Evolutionary conservation across 2,113 vertebrate genomes (phyloP).

Genomic region (Machaerirhynchus nigripectus): DNA sequence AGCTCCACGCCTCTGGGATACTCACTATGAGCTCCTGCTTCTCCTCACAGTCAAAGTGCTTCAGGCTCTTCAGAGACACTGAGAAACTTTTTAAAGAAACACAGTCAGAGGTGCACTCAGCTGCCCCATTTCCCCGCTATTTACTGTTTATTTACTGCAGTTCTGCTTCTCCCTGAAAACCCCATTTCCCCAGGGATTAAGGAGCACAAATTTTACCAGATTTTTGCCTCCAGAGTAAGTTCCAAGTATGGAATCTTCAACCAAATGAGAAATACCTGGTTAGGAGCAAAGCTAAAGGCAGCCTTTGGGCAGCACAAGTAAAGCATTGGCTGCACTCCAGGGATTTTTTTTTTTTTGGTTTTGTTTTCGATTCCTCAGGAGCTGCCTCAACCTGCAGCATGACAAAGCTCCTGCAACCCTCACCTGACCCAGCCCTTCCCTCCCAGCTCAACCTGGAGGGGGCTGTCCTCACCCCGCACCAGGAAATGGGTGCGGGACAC

Average conservation of each 20-base stretch:
- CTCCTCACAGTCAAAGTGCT: conserved; percentile 89
- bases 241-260: neutral
- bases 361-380: neutral
- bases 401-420: neutral
- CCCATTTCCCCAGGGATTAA: neutral
- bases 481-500: neutral
- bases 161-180: neutral
- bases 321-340: neutral
- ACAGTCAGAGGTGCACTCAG: neutral
- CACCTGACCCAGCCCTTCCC: neutral
- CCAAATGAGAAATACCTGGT: neutral
- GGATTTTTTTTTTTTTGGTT: neutral
- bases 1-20: neutral
- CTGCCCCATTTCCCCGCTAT: neutral
- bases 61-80: conserved; percentile 80
- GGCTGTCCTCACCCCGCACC: neutral
- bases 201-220: neutral
- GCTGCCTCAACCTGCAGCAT: neutral
- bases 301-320: neutral
- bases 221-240: neutral
- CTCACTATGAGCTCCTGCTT: conserved; percentile 81
- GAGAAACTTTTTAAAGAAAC: conserved; percentile 74
- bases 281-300: neutral
- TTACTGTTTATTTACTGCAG: neutral
- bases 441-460: neutral